These are phyloP conservation scores for Motacilla tschutschensis DNA, from an alignment of 2,113 vertebrate genomes.

Conservation along the genomic window DNA sequence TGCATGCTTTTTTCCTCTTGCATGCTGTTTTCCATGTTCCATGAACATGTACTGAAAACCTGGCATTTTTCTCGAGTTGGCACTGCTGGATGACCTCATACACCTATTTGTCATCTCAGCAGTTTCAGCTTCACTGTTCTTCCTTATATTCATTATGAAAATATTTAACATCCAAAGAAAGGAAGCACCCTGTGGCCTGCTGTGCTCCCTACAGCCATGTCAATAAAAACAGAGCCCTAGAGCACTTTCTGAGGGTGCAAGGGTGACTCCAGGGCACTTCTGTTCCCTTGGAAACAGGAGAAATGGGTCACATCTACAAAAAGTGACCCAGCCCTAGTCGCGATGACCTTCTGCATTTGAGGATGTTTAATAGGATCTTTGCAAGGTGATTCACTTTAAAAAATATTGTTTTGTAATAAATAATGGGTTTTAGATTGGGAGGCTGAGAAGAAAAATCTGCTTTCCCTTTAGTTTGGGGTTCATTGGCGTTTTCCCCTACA, in stretches of 20 bases:
- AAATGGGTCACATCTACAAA: neutral
- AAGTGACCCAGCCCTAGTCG: neutral
- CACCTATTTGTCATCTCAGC: constrained; percentile 17
- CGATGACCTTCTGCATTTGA: neutral
- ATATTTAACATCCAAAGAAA: constrained; percentile 25
- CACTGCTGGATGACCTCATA: neutral
- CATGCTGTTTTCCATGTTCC: neutral
- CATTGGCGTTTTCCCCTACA: neutral
- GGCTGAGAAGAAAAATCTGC: neutral
- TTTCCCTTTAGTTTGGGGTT: neutral
- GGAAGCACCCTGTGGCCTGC: neutral
- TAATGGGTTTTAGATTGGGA: neutral
- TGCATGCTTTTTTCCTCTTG: neutral
- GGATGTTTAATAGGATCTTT: neutral
- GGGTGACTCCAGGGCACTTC: neutral
- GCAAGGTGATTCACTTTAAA: neutral
- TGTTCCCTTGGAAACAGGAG: neutral
- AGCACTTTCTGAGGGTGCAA: neutral
- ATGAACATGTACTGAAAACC: neutral
- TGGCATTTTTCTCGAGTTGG: neutral
- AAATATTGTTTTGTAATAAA: neutral
- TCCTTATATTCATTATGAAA: constrained; percentile 43
- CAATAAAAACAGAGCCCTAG: neutral
- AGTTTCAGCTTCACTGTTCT: constrained; percentile 11
- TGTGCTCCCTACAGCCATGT: neutral